phyloP scores from a whole-genome alignment of 1,140 invertebrate species.

The Drosophila insularis region DNA sequence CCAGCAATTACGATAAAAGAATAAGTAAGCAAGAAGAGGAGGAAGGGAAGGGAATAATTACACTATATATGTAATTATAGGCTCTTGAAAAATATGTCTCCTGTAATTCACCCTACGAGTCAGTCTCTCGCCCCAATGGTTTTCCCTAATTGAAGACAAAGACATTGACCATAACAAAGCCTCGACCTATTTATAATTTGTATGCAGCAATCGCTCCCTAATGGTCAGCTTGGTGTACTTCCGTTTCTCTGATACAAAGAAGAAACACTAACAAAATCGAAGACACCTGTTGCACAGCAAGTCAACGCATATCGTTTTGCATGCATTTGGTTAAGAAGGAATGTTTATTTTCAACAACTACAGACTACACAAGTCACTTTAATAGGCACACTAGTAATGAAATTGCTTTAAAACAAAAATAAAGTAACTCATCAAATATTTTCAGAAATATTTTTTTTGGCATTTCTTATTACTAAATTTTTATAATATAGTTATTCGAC shows the following conservation, averaged over 20 bases:
- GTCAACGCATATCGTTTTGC: background rate
- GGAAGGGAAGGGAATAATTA: background rate
- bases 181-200: background rate
- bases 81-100: background rate
- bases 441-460: too few species aligned
- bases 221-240: background rate
- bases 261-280: background rate
- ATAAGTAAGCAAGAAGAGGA: background rate
- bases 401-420: too few species aligned
- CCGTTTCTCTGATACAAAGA: background rate
- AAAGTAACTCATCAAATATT: too few species aligned
- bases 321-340: background rate
- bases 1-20: background rate
- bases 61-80: background rate
- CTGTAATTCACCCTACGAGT: background rate
- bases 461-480: too few species aligned
- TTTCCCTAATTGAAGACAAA: conserved; percentile 2
- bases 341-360: background rate
- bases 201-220: background rate
- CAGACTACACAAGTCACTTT: too few species aligned
- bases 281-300: background rate
- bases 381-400: too few species aligned
- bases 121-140: background rate
- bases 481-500: too few species aligned
- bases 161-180: background rate